Percentiles rank a stretch among this genome's conserved stretches.
Evolutionary conservation across 2,888 invertebrate genomes (phyloP).

Genomic region (Parelbella ahira): DNA sequence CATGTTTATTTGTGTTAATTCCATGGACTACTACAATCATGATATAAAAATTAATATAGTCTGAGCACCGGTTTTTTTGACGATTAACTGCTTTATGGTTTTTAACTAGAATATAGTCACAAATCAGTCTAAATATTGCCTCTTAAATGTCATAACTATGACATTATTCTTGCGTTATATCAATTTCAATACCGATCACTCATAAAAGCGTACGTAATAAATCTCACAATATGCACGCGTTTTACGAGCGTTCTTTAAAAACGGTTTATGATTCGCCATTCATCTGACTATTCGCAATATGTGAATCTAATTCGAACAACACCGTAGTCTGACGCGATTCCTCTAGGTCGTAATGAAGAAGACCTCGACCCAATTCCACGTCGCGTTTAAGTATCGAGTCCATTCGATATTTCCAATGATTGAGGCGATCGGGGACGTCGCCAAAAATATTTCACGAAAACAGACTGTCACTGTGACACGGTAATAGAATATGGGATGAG

Average conservation of each 20-base stretch:
- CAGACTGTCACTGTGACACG: not conserved
- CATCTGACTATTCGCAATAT: conserved; percentile 27
- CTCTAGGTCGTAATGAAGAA: conserved; percentile 49
- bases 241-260: conserved; percentile 17
- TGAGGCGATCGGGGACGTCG: conserved; percentile 28
- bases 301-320: conserved; percentile 39
- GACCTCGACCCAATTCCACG: conserved; percentile 65
- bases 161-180: not conserved
- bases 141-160: not conserved
- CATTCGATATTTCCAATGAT: conserved; percentile 41
- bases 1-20: no score
- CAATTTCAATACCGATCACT: not conserved
- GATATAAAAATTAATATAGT: no score
- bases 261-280: conserved; percentile 13
- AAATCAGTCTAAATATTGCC: no score
- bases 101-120: no score
- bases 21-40: no score
- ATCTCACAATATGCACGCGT: not conserved
- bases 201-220: conserved; percentile 1
- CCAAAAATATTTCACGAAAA: conserved; percentile 21
- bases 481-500: conserved; percentile 4
- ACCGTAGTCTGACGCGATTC: conserved; percentile 29
- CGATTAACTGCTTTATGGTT: no score
- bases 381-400: conserved; percentile 57
- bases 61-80: no score